phyloP scores from a whole-genome alignment of 2,797 vertebrate species.

The Acipenser transmontanus region DNA sequence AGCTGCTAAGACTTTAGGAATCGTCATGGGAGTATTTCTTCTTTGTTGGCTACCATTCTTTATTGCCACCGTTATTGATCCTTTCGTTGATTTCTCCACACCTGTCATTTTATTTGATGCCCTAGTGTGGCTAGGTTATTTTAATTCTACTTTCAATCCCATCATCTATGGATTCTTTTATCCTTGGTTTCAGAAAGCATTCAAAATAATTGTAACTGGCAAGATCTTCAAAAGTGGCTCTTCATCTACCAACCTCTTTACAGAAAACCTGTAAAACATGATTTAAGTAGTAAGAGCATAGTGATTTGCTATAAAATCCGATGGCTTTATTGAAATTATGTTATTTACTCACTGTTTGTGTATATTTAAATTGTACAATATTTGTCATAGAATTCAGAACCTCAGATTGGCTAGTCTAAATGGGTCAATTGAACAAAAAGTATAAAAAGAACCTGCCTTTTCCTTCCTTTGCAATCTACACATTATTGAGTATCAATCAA shows the following conservation, averaged over 20 bases:
- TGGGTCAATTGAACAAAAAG: too few relatives aligned
- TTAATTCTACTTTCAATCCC: slow-evolving; percentile 26
- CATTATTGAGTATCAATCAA: too few relatives aligned
- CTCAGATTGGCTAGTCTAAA: too few relatives aligned
- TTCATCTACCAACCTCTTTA: slow-evolving; percentile 9
- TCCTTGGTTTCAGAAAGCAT: slow-evolving; percentile 27
- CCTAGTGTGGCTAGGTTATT: slow-evolving; percentile 26
- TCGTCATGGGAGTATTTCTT: slow-evolving; percentile 25
- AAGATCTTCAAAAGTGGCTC: slow-evolving; percentile 13
- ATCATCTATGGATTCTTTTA: slow-evolving; percentile 31
- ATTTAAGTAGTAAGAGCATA: background rate
- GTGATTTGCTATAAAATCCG: too few relatives aligned
- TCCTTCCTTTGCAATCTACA: too few relatives aligned
- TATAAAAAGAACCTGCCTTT: too few relatives aligned
- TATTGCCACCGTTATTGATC: slow-evolving; percentile 15
- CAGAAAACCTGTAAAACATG: background rate
- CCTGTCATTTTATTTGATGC: slow-evolving; percentile 17
- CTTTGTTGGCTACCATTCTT: slow-evolving; percentile 25
- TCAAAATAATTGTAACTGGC: slow-evolving; percentile 17
- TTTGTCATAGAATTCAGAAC: too few relatives aligned
- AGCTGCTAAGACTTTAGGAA: slow-evolving; percentile 25
- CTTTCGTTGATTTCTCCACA: slow-evolving; percentile 11
- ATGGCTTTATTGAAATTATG: too few relatives aligned
- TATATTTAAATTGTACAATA: too few relatives aligned
- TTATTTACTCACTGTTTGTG: too few relatives aligned